These are phyloP conservation scores for Drosophila sp. DNA, from an alignment of 1,140 invertebrate species.

Conservation along the genomic window DNA sequence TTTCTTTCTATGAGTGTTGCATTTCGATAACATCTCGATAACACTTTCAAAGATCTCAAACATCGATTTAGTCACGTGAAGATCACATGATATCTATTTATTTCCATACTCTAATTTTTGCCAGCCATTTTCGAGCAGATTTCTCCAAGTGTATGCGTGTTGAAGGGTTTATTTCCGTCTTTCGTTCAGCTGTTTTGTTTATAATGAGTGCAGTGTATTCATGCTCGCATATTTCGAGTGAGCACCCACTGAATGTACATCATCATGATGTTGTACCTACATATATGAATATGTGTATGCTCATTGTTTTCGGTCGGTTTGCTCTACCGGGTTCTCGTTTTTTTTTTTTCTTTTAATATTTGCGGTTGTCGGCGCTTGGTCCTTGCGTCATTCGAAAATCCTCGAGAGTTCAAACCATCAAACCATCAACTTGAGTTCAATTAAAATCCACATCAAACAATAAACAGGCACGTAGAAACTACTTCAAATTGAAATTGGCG, in stretches of 20 bases:
- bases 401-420: constrained; percentile 31
- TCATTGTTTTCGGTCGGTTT: constrained; percentile 27
- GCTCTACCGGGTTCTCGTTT: neutral
- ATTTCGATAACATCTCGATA: too few relatives aligned
- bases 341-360: constrained; percentile 70
- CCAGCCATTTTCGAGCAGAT: too few relatives aligned
- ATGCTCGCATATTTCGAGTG: constrained; percentile 54
- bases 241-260: constrained; percentile 32
- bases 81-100: too few relatives aligned
- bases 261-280: constrained; percentile 11
- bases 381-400: constrained; percentile 17
- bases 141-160: neutral
- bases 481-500: constrained; percentile 51
- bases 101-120: too few relatives aligned
- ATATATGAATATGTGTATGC: constrained; percentile 14
- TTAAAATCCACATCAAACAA: constrained; percentile 83
- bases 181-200: constrained; percentile 26
- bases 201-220: constrained; percentile 79
- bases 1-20: too few relatives aligned
- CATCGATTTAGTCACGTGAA: too few relatives aligned
- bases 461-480: constrained; percentile 81
- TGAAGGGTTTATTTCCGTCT: constrained; percentile 23
- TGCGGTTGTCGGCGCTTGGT: constrained; percentile 70
- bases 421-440: constrained; percentile 81
- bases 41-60: too few relatives aligned